Evolutionary conservation across 2,888 invertebrate genomes (phyloP).

Genomic region (Mallateleia sp.): DNA sequence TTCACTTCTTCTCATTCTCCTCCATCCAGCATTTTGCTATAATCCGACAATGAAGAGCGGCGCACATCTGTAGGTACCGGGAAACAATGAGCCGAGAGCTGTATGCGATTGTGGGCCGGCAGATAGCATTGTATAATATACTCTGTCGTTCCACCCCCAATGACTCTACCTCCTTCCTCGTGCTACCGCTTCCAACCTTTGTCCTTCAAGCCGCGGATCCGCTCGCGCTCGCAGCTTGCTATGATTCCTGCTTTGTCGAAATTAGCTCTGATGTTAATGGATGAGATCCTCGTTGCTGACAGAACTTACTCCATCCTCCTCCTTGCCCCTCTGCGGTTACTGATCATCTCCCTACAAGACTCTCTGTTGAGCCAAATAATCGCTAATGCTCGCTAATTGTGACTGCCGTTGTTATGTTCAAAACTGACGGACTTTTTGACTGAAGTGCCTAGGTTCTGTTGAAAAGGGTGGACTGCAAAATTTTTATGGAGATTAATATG

Average conservation of each 20-base stretch:
- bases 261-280: constrained; percentile 86
- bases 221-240: constrained; percentile 77
- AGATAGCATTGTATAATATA: constrained; percentile 89
- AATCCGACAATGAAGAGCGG: constrained; percentile 81
- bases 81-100: constrained; percentile 88
- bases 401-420: constrained; percentile 35
- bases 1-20: constrained; percentile 74
- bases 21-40: constrained; percentile 68
- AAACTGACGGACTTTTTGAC: constrained; percentile 40
- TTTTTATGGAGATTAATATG: constrained; percentile 13
- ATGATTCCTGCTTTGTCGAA: constrained; percentile 84
- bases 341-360: constrained; percentile 60
- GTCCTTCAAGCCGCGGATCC: constrained; percentile 76
- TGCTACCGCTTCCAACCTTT: constrained; percentile 70
- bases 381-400: constrained; percentile 64
- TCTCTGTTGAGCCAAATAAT: constrained; percentile 72
- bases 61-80: constrained; percentile 88
- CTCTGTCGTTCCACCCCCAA: constrained; percentile 85
- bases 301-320: constrained; percentile 70
- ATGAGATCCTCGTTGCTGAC: constrained; percentile 80
- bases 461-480: constrained; percentile 6
- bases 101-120: constrained; percentile 88
- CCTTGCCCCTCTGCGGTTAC: constrained; percentile 35
- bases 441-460: constrained; percentile 35
- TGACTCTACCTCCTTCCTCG: constrained; percentile 67